phyloP scores from a whole-genome alignment of 2,797 vertebrate species.

The Tapirus indicus region DNA sequence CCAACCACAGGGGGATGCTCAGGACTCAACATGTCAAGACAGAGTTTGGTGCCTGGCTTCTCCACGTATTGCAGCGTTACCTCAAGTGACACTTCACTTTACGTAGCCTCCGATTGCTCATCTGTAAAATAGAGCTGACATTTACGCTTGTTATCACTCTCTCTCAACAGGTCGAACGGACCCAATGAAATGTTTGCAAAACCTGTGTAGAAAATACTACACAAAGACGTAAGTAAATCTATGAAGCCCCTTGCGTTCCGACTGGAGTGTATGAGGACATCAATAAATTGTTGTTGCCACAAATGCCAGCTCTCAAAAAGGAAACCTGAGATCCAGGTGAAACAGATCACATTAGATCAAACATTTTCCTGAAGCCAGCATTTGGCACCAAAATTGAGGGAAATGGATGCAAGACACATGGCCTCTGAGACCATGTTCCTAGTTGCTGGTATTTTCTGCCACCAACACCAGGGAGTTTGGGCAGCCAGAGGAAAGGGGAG shows the following conservation, averaged over 20 bases:
- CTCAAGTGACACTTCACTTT: background rate
- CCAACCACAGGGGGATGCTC: background rate
- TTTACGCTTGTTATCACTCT: background rate
- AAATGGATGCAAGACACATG: background rate
- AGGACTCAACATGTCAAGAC: no score
- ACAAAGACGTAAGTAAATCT: background rate
- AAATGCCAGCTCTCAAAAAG: no score
- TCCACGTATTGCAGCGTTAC: no score
- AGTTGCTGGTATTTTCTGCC: background rate
- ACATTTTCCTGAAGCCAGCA: background rate
- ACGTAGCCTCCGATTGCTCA: background rate
- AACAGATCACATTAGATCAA: background rate
- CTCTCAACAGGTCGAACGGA: background rate
- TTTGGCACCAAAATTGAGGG: background rate
- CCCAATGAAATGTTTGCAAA: background rate
- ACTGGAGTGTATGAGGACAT: background rate
- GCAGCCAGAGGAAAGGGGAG: background rate
- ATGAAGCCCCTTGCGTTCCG: background rate
- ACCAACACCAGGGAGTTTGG: background rate
- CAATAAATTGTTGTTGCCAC: no score
- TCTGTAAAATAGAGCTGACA: background rate
- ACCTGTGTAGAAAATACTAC: background rate
- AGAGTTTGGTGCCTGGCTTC: no score
- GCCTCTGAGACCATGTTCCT: background rate
- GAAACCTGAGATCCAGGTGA: background rate